Percentiles rank a stretch among this genome's conserved stretches.
Evolutionary conservation across 2,797 vertebrate genomes (phyloP).

Genomic region (Sebastes cheni): DNA sequence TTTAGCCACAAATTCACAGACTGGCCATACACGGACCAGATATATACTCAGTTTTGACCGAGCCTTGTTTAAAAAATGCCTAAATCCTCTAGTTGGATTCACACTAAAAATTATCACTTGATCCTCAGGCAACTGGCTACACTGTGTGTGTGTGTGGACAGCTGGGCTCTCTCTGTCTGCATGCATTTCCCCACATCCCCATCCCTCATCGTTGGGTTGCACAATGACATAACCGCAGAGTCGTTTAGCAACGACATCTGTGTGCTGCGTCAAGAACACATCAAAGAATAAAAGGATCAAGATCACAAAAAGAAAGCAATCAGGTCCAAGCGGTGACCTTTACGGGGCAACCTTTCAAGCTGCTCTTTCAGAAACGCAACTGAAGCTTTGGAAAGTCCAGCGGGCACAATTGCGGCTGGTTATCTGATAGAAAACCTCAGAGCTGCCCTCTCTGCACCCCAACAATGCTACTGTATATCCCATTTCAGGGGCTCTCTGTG

Average conservation of each 20-base stretch:
- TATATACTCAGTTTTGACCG: too few relatives aligned
- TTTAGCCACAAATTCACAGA: too few relatives aligned
- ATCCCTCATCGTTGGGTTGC: conserved; percentile 29
- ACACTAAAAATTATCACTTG: not conserved
- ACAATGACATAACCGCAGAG: conserved; percentile 19
- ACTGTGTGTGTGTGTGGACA: not conserved
- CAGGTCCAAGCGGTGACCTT: conserved; percentile 54
- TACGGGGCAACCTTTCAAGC: conserved; percentile 63
- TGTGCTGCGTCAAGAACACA: conserved; percentile 1
- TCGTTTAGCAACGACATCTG: conserved; percentile 13
- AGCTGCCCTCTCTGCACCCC: conserved; percentile 67
- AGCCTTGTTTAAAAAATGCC: too few relatives aligned
- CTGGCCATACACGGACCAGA: too few relatives aligned
- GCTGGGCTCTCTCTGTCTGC: not conserved
- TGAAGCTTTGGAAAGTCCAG: conserved; percentile 73
- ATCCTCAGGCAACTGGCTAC: not conserved
- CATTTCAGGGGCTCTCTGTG: conserved; percentile 70
- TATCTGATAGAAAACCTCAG: conserved; percentile 76
- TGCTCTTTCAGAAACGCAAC: conserved; percentile 73
- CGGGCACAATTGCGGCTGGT: conserved; percentile 63
- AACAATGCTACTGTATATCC: conserved; percentile 73
- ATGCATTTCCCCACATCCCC: not conserved
- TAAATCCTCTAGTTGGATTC: not conserved
- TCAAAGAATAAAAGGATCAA: conserved; percentile 55
- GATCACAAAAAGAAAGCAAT: conserved; percentile 52